Conservation (phyloP, 1,140 invertebrate species). For the Apis laboriosa region DNA sequence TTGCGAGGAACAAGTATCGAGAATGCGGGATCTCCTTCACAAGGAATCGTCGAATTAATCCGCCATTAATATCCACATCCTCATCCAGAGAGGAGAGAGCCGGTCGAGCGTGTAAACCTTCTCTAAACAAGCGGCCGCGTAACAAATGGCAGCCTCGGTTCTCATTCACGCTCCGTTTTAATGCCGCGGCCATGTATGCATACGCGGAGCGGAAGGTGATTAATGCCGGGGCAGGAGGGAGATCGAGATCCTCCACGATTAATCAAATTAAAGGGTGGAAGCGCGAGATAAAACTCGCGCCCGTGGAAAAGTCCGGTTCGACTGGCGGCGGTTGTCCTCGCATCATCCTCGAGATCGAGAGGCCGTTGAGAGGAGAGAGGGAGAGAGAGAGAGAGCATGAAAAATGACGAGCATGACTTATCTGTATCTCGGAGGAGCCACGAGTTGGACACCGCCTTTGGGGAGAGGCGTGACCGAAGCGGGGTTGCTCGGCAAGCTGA, state of each 20-base stretch:
- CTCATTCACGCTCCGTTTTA: constrained; percentile 60
- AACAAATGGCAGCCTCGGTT: constrained; percentile 75
- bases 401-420: constrained; percentile 67
- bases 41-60: constrained; percentile 78
- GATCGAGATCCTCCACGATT: constrained; percentile 78
- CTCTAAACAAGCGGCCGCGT: constrained; percentile 78
- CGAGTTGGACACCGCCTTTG: constrained; percentile 30
- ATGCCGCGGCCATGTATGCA: constrained; percentile 79
- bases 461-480: constrained; percentile 62
- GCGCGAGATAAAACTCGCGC: constrained; percentile 78
- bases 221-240: constrained; percentile 74
- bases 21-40: constrained; percentile 7
- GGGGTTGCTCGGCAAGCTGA: constrained; percentile 27
- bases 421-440: constrained; percentile 61
- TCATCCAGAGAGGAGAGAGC: constrained; percentile 72
- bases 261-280: constrained; percentile 81
- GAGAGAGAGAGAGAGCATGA: constrained; percentile 10
- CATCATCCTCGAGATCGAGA: constrained; percentile 1
- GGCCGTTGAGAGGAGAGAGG: constrained; percentile 58
- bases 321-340: background rate
- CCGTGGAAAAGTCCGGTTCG: constrained; percentile 75
- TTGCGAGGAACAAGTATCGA: background rate
- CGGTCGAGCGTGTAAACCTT: constrained; percentile 78
- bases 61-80: constrained; percentile 77
- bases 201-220: constrained; percentile 75